A percentile compares a stretch with the other conserved stretches of the same genome.
phyloP scores from a whole-genome alignment of 30 jellyfish, hydroid and myxozoan genomes.

The Sanderia malayensis region DNA sequence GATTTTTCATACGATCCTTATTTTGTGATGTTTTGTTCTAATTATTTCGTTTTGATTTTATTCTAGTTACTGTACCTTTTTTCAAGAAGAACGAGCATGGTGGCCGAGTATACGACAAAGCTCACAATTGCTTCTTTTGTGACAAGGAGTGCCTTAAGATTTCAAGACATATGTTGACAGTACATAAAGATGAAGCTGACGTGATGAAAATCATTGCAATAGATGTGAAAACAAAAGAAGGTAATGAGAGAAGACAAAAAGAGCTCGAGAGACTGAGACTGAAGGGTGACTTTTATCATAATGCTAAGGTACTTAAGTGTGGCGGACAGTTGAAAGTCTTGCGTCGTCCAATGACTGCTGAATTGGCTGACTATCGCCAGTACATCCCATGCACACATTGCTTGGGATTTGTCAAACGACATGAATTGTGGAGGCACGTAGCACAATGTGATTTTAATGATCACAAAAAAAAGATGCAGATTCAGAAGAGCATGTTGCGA shows the following conservation, averaged over 20 bases:
- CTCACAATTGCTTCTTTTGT: slow-evolving; percentile 31
- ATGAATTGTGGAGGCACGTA: slow-evolving; percentile 52
- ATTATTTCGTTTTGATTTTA: not conserved
- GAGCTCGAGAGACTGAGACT: slow-evolving; percentile 18
- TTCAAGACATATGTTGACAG: slow-evolving; percentile 26
- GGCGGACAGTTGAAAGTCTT: slow-evolving; percentile 42
- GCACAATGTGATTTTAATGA: slow-evolving; percentile 22
- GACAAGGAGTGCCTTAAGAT: slow-evolving; percentile 16
- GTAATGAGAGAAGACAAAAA: slow-evolving; percentile 2
- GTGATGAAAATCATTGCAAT: slow-evolving; percentile 6
- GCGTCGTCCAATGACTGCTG: slow-evolving; percentile 32
- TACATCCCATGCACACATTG: slow-evolving; percentile 36
- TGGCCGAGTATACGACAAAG: slow-evolving; percentile 20
- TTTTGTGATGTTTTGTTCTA: not conserved
- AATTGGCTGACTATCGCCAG: not conserved
- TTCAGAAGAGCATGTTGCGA: not conserved
- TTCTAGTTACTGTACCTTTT: slow-evolving; percentile 15
- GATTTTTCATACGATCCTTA: not conserved
- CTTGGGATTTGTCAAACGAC: slow-evolving; percentile 30
- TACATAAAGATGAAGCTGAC: slow-evolving; percentile 22
- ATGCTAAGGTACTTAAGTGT: slow-evolving; percentile 17
- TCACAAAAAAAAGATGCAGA: not conserved
- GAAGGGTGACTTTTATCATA: slow-evolving; percentile 38
- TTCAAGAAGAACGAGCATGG: slow-evolving; percentile 10
- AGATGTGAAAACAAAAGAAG: not conserved